phyloP scores from a whole-genome alignment of 2,113 vertebrate species.

The Oreocharis arfaki region DNA sequence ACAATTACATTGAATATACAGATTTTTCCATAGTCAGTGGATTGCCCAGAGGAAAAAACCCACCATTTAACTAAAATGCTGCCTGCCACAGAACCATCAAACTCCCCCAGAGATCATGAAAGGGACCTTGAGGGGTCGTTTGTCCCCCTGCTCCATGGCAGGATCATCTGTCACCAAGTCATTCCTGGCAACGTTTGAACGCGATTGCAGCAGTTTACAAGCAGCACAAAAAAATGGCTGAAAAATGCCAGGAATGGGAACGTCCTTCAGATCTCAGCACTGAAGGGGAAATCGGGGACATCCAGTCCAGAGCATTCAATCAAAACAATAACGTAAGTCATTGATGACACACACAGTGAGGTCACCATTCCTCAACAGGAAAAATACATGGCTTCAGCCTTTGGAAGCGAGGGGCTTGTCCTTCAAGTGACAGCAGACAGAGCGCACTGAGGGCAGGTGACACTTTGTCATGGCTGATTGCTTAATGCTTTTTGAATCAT shows the following conservation, averaged over 20 bases:
- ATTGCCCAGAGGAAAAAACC: neutral
- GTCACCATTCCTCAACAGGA: neutral
- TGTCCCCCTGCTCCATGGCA: neutral
- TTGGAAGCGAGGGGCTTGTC: neutral
- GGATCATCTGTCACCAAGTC: neutral
- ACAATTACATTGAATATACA: neutral
- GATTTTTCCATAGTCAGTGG: neutral
- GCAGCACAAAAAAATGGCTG: neutral
- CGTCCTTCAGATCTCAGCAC: neutral
- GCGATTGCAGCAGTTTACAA: neutral
- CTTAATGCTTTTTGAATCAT: neutral
- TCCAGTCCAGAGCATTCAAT: neutral
- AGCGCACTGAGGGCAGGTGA: neutral
- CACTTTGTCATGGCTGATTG: neutral
- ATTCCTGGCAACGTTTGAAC: neutral
- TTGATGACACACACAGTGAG: neutral
- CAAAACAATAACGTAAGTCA: neutral
- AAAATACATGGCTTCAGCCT: neutral
- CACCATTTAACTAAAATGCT: slow-evolving; percentile 14
- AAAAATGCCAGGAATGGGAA: neutral
- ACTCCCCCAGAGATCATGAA: neutral
- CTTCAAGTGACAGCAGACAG: neutral
- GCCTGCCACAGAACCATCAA: neutral
- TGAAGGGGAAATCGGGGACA: neutral
- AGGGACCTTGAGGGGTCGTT: neutral